These are phyloP conservation scores for Procavia capensis DNA, from an alignment of 2,113 vertebrate genomes.

Conservation along the genomic window DNA sequence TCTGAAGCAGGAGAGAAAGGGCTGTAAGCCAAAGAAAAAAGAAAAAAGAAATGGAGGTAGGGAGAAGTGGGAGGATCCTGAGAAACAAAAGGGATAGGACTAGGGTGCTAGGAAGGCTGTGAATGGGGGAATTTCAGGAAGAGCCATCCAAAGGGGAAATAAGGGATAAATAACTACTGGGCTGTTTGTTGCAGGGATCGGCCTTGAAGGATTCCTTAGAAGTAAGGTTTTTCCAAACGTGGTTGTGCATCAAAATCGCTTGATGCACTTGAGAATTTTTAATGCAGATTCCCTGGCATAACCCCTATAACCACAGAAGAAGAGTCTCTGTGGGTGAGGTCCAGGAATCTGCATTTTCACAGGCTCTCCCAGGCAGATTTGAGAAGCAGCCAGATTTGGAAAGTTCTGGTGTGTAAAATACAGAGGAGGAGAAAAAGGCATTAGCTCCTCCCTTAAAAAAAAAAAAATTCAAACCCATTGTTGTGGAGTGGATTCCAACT, in stretches of 20 bases:
- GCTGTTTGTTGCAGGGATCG: constrained; percentile 19
- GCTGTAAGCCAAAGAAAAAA: constrained; percentile 14
- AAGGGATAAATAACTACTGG: neutral
- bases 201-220: neutral
- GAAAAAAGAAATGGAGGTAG: constrained; percentile 40
- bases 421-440: constrained; percentile 38
- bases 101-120: neutral
- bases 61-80: constrained; percentile 35
- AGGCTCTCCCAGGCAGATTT: neutral
- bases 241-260: constrained; percentile 51
- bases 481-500: no score
- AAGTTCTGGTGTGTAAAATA: constrained; percentile 27
- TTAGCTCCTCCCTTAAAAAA: constrained; percentile 32
- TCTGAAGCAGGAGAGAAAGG: constrained; percentile 22
- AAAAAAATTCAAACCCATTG: no score
- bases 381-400: constrained; percentile 25
- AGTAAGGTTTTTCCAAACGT: constrained; percentile 42
- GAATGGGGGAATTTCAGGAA: constrained; percentile 49
- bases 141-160: constrained; percentile 23
- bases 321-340: neutral
- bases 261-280: constrained; percentile 51
- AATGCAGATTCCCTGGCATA: constrained; percentile 18
- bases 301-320: neutral
- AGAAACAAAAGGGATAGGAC: constrained; percentile 65
- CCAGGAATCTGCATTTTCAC: constrained; percentile 42